Evolutionary conservation across 2,888 invertebrate genomes (phyloP).

Genomic region (Hermaeophaga mercurialis): DNA sequence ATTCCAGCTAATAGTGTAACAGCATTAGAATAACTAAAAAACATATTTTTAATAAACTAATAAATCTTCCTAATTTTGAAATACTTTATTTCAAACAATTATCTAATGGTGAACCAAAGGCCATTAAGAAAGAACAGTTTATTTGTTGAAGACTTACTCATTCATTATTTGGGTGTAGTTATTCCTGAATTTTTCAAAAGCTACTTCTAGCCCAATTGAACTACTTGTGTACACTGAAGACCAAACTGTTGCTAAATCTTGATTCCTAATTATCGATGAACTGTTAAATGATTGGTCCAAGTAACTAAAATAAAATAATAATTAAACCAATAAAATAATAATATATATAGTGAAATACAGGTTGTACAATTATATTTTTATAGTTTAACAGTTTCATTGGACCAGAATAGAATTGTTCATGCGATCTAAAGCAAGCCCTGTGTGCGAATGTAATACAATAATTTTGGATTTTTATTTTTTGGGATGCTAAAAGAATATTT

Average conservation of each 20-base stretch:
- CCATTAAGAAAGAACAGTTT: too few relatives aligned
- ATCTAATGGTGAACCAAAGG: too few relatives aligned
- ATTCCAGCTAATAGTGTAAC: constrained; percentile 51
- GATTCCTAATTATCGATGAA: constrained; percentile 55
- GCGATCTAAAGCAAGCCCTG: too few relatives aligned
- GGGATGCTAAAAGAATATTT: too few relatives aligned
- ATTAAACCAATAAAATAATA: too few relatives aligned
- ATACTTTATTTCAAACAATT: too few relatives aligned
- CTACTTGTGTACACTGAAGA: constrained; percentile 61
- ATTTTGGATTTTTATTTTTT: too few relatives aligned
- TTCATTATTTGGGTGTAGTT: constrained; percentile 54
- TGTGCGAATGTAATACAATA: too few relatives aligned
- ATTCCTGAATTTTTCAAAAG: constrained; percentile 59
- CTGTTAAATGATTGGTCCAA: constrained; percentile 38
- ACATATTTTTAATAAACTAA: constrained; percentile 39
- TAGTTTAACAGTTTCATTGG: too few relatives aligned
- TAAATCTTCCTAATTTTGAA: neutral
- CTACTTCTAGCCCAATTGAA: constrained; percentile 60
- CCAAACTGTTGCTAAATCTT: constrained; percentile 58
- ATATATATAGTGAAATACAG: too few relatives aligned
- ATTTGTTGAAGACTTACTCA: constrained; percentile 35
- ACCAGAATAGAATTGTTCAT: too few relatives aligned
- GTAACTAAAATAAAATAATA: constrained; percentile 36
- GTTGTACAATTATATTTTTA: too few relatives aligned
- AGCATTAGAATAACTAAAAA: constrained; percentile 46